Conservation (phyloP, 2,888 invertebrate genomes). For the Anorthoa munda region DNA sequence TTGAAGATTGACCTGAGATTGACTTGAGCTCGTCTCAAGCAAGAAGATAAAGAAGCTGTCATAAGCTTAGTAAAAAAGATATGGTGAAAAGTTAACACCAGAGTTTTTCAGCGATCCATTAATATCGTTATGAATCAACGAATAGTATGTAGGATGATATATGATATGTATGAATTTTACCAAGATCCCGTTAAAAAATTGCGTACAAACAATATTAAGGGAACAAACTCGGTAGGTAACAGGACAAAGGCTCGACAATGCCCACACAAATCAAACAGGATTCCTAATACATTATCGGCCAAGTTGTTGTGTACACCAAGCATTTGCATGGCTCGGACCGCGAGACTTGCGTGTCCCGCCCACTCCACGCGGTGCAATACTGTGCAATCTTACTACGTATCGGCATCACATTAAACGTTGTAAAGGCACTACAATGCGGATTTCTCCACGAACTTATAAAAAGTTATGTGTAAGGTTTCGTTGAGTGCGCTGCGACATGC, state of each 20-base stretch:
- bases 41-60: no score
- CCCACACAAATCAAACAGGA: slow-evolving; percentile 89
- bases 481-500: slow-evolving; percentile 81
- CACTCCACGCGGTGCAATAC: slow-evolving; percentile 84
- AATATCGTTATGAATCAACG: background rate
- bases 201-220: slow-evolving; percentile 50
- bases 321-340: slow-evolving; percentile 85
- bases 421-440: slow-evolving; percentile 82
- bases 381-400: slow-evolving; percentile 86
- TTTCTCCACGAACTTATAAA: slow-evolving; percentile 82
- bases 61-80: no score
- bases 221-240: slow-evolving; percentile 55
- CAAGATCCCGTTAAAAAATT: slow-evolving; percentile 15
- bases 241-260: slow-evolving; percentile 80
- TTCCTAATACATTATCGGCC: slow-evolving; percentile 84
- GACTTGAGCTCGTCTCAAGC: no score
- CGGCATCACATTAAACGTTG: slow-evolving; percentile 87
- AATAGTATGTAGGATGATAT: background rate
- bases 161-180: background rate
- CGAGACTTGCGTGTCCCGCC: slow-evolving; percentile 88
- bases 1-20: no score
- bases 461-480: slow-evolving; percentile 78
- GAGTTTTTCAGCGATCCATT: no score
- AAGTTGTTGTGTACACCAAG: slow-evolving; percentile 80
- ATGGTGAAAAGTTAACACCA: background rate